Evolutionary conservation across 2,888 invertebrate species (phyloP), one percentile per base, ranked within the genome.

Genomic region (Epirrhoe alternata): DNA sequence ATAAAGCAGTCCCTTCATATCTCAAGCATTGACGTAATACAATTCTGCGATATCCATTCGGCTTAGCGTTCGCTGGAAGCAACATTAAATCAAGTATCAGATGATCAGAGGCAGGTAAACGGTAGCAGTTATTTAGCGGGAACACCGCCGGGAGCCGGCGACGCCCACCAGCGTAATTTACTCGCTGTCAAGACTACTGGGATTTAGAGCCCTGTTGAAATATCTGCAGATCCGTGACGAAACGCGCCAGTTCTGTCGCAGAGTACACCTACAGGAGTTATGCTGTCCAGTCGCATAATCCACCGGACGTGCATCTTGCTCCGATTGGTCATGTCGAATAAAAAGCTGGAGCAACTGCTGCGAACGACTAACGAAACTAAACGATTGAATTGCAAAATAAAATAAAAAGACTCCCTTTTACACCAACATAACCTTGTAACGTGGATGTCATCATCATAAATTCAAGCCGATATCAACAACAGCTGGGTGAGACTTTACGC

Each of bases 81-180:
- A 80, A 81, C 83, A 87, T 87, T 91, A 92, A 90, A 90, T 91
- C 91, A 90, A 86, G 86, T 90, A 91, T 91, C 90, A 88, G 90
- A 89, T 89, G 91, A 90, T 91, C 91, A 85, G 85, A 80, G 85
- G 86, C 87, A 89, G 84, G 91, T 87, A 90, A 92, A 92, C 92
- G 90, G 92, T 92, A 92, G 92, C 92, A 82, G 90, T 87, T 88
- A 88, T 86, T 87, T 84, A 86, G 86, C 86, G 74, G 81, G 81
- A 80, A 81, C 74, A 73, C 74, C 72, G 79, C 68, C 68, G 68
- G 70, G 66, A 61, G 74, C 64, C 71, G 75, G 76, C 75, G 80
- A 85, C 90, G 87, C 92, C 91, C 91, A 90, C 91, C 70, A 73
- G 66, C 77, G 88, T 90, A 90, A 92, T 91, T 92, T 92, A 92